Percentiles rank a stretch among this genome's conserved stretches.
These are phyloP conservation scores for Silurus lanzhouensis DNA, from an alignment of 2,797 vertebrate genomes.

Conservation along the genomic window DNA sequence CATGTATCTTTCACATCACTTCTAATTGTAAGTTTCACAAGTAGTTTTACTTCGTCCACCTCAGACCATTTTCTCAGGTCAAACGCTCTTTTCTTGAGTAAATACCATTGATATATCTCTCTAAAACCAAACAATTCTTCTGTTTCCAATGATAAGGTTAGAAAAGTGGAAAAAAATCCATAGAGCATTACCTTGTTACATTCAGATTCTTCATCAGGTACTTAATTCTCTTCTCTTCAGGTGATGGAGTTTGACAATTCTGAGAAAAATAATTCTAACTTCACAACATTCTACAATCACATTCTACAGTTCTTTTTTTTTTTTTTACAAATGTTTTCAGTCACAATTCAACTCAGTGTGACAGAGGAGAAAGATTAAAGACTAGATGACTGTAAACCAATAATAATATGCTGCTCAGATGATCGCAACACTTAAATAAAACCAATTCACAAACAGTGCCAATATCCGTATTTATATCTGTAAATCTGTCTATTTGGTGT, in stretches of 20 bases:
- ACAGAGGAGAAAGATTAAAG: neutral
- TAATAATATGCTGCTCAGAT: neutral
- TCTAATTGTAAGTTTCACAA: slow-evolving; percentile 48
- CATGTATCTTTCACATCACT: slow-evolving; percentile 37
- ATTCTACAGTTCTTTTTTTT: neutral
- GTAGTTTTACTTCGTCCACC: slow-evolving; percentile 5
- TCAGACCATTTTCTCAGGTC: slow-evolving; percentile 25
- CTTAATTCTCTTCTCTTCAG: neutral
- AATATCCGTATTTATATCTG: neutral
- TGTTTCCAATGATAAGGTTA: neutral
- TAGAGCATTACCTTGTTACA: neutral
- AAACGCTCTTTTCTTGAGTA: slow-evolving; percentile 26
- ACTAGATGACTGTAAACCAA: neutral
- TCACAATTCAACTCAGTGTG: neutral
- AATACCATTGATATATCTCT: slow-evolving; percentile 25
- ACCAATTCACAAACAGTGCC: neutral
- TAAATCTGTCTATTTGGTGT: neutral
- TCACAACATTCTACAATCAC: neutral
- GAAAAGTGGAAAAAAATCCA: neutral
- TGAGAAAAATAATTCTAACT: neutral
- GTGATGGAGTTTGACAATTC: neutral
- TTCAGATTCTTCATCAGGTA: neutral
- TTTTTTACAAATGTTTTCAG: neutral
- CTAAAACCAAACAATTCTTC: slow-evolving; percentile 10
- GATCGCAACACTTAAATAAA: neutral